These are phyloP conservation scores for Diceros bicornis DNA, from an alignment of 2,797 vertebrate genomes.

Conservation along the genomic window DNA sequence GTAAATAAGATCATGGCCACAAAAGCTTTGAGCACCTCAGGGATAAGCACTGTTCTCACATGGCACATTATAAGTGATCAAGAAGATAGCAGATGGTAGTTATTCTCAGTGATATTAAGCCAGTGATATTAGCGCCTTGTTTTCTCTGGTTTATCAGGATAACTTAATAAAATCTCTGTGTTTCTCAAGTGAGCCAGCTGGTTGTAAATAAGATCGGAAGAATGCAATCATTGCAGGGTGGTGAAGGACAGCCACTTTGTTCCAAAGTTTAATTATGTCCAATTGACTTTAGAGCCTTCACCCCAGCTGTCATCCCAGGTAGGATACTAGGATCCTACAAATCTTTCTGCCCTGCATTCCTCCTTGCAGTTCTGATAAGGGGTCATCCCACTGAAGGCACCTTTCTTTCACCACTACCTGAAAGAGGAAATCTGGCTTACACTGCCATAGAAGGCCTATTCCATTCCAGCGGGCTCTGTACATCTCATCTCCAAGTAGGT, in stretches of 20 bases:
- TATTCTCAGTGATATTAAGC: slow-evolving; percentile 35
- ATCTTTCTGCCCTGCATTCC: neutral
- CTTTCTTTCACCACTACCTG: neutral
- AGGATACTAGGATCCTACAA: neutral
- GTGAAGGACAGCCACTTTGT: neutral
- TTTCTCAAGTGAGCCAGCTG: neutral
- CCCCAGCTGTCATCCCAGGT: neutral
- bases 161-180: slow-evolving; percentile 37
- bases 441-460: neutral
- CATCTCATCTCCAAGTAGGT: neutral
- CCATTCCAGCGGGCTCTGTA: neutral
- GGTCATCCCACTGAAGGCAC: neutral
- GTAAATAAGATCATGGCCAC: slow-evolving; percentile 26
- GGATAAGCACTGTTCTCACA: neutral
- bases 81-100: neutral
- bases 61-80: neutral
- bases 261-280: neutral
- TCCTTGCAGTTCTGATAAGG: neutral
- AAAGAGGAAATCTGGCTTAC: neutral
- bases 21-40: neutral
- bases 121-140: neutral
- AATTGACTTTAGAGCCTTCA: neutral
- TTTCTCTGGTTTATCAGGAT: slow-evolving; percentile 35
- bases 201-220: neutral
- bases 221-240: neutral